phyloP scores from a whole-genome alignment of 2,113 vertebrate genomes.

The Setophaga kirtlandii region DNA sequence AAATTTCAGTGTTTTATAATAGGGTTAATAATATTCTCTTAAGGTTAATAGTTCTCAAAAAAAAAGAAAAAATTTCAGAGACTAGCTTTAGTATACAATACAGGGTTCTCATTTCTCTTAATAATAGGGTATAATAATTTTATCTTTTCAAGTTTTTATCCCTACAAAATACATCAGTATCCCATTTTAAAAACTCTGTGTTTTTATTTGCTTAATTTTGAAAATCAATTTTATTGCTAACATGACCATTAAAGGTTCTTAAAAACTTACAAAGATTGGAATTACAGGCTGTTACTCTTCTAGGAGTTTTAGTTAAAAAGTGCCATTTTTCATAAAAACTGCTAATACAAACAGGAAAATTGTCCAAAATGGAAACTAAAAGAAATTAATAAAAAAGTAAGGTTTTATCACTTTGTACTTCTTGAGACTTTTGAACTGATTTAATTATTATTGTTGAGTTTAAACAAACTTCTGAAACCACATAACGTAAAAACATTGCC shows the following conservation, averaged over 20 bases:
- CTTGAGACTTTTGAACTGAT: neutral
- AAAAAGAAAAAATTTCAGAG: neutral
- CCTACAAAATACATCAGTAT: neutral
- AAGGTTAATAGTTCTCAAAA: neutral
- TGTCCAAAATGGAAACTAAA: neutral
- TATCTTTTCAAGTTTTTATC: neutral
- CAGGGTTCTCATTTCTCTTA: neutral
- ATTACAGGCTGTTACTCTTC: neutral
- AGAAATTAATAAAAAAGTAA: neutral
- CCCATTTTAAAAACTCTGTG: neutral
- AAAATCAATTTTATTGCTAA: neutral
- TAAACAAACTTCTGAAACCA: neutral
- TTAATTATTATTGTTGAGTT: neutral
- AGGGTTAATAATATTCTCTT: neutral
- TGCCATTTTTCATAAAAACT: neutral
- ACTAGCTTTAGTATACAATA: neutral
- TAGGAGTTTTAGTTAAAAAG: neutral
- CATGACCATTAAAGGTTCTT: neutral
- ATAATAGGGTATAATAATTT: neutral
- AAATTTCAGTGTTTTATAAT: neutral
- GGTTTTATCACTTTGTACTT: neutral
- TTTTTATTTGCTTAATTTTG: neutral
- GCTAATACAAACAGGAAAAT: neutral
- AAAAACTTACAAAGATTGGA: neutral
- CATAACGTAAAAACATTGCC: accelerated